Percentiles rank a stretch among this genome's conserved stretches.
These are phyloP conservation scores for Picathartes gymnocephalus DNA, from an alignment of 2,113 vertebrate genomes.

Conservation along the genomic window DNA sequence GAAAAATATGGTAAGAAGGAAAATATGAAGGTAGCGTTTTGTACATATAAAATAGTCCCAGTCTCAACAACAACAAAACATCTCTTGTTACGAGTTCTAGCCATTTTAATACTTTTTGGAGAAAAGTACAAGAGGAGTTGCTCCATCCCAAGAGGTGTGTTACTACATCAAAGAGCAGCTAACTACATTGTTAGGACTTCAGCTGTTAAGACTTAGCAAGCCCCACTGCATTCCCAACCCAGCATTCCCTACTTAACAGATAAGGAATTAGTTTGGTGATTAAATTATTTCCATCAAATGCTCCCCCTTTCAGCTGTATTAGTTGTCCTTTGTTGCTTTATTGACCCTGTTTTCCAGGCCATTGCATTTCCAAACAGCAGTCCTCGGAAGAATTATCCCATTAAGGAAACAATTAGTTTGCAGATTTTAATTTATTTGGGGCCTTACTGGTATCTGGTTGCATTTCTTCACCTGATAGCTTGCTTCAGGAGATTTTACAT, in stretches of 20 bases:
- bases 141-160: neutral
- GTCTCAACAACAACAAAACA: neutral
- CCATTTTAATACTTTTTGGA: neutral
- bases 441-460: neutral
- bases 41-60: neutral
- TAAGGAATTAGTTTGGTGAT: slow-evolving; percentile 29
- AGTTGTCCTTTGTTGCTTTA: slow-evolving; percentile 30
- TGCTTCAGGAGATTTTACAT: neutral
- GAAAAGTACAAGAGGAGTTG: neutral
- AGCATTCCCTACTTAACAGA: slow-evolving; percentile 10
- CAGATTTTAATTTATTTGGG: neutral
- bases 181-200: neutral
- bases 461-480: neutral
- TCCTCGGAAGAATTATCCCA: neutral
- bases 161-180: neutral
- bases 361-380: slow-evolving; percentile 31
- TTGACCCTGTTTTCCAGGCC: slow-evolving; percentile 44
- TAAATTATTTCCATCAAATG: slow-evolving; percentile 37
- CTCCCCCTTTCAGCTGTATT: neutral
- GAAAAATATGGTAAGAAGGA: neutral
- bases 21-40: neutral
- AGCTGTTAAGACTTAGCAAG: neutral
- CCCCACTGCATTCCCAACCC: neutral
- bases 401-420: slow-evolving; percentile 1
- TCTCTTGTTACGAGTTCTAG: neutral